Percentiles rank a stretch among this genome's conserved stretches.
These are phyloP conservation scores for Archocentrus centrarchus DNA, from an alignment of 2,113 vertebrate species.

Conservation along the genomic window DNA sequence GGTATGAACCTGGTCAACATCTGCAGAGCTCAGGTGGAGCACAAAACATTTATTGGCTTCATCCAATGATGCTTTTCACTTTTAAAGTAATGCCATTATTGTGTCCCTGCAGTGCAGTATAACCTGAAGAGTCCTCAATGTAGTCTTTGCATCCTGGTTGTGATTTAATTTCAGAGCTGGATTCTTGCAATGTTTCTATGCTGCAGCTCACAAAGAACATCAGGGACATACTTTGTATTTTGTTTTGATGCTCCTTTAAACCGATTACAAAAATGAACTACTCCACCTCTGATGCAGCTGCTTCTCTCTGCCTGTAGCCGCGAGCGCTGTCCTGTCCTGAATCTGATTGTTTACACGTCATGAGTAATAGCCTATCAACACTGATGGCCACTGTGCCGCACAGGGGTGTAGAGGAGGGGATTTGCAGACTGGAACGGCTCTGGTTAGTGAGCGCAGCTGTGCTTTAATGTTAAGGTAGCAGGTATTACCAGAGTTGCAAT, in stretches of 20 bases:
- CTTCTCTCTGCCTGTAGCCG: neutral
- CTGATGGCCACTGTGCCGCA: neutral
- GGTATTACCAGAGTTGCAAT: too few species aligned
- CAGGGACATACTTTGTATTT: neutral
- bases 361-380: neutral
- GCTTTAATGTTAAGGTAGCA: neutral
- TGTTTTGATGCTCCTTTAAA: neutral
- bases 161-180: neutral
- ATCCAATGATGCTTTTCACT: neutral
- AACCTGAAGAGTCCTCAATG: neutral
- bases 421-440: neutral
- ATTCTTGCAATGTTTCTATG: neutral
- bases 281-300: neutral
- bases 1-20: neutral
- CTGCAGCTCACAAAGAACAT: neutral
- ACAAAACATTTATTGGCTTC: neutral
- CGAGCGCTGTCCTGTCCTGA: neutral
- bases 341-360: neutral
- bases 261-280: neutral
- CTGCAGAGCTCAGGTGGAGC: conserved; percentile 1
- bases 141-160: neutral
- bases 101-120: neutral
- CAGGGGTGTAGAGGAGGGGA: neutral
- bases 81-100: neutral
- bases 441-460: neutral